Evolutionary conservation across 2,797 vertebrate genomes (phyloP).

Genomic region (Aulostomus chinensis): DNA sequence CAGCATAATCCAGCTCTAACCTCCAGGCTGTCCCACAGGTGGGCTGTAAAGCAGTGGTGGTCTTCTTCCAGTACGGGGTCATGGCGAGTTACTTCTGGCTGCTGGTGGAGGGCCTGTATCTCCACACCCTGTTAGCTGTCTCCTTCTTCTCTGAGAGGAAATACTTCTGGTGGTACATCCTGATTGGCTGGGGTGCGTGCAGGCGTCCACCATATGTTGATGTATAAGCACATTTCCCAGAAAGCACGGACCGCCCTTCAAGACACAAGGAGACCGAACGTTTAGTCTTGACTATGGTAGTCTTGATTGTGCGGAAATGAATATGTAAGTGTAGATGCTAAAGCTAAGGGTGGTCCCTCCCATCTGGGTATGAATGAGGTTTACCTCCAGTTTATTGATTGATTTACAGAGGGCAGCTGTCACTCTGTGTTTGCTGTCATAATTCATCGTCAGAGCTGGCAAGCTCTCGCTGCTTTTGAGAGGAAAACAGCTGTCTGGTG

Average conservation of each 20-base stretch:
- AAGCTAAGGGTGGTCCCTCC: not conserved
- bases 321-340: constrained; percentile 7
- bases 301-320: constrained; percentile 35
- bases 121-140: constrained; percentile 91
- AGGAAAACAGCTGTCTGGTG: no score
- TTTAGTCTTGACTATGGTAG: constrained; percentile 5
- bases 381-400: constrained; percentile 19
- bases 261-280: no score
- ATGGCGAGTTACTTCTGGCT: constrained; percentile 98
- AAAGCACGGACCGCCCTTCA: constrained; percentile 1
- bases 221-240: not conserved
- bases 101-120: constrained; percentile 93
- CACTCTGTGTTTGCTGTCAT: not conserved
- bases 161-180: constrained; percentile 98
- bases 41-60: constrained; percentile 90
- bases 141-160: constrained; percentile 98
- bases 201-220: not conserved
- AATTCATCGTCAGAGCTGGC: no score
- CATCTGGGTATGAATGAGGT: constrained; percentile 35
- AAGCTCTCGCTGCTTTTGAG: no score
- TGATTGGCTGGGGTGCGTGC: constrained; percentile 95
- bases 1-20: no score
- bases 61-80: constrained; percentile 94
- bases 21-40: constrained; percentile 77
- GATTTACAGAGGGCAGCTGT: constrained; percentile 29